phyloP scores from a whole-genome alignment of 2,797 vertebrate species.

The Merluccius polli region DNA sequence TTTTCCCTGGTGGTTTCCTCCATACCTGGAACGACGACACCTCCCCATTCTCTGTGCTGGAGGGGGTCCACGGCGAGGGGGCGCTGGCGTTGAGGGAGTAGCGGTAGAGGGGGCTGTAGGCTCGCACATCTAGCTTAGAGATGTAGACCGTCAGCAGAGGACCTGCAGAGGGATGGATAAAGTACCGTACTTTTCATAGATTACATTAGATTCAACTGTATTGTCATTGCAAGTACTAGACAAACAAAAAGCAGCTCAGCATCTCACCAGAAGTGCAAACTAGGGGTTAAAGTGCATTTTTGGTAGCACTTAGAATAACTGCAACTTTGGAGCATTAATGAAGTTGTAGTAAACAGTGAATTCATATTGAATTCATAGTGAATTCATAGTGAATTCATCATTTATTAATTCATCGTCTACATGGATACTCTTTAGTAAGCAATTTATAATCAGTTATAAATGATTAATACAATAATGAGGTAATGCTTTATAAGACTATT shows the following conservation, averaged over 20 bases:
- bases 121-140: conserved; percentile 80
- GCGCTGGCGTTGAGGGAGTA: conserved; percentile 86
- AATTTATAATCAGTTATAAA: too few relatives aligned
- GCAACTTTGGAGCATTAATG: too few relatives aligned
- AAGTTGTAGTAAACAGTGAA: too few relatives aligned
- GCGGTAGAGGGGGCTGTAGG: conserved; percentile 80
- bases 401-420: too few relatives aligned
- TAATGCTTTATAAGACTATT: too few relatives aligned
- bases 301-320: too few relatives aligned
- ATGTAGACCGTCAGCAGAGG: conserved; percentile 83
- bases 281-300: too few relatives aligned
- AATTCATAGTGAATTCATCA: too few relatives aligned
- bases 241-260: background rate
- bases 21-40: conserved; percentile 91
- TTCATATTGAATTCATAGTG: too few relatives aligned
- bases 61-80: conserved; percentile 81
- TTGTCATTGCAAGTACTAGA: background rate
- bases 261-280: too few relatives aligned
- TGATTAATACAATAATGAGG: too few relatives aligned
- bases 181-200: background rate
- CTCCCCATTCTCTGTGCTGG: conserved; percentile 78
- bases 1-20: background rate
- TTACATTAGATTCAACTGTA: background rate
- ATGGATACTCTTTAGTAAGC: too few relatives aligned
- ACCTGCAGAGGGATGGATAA: conserved; percentile 61